Conservation (phyloP, 2,797 vertebrate genomes). For the Cuniculus paca region DNA sequence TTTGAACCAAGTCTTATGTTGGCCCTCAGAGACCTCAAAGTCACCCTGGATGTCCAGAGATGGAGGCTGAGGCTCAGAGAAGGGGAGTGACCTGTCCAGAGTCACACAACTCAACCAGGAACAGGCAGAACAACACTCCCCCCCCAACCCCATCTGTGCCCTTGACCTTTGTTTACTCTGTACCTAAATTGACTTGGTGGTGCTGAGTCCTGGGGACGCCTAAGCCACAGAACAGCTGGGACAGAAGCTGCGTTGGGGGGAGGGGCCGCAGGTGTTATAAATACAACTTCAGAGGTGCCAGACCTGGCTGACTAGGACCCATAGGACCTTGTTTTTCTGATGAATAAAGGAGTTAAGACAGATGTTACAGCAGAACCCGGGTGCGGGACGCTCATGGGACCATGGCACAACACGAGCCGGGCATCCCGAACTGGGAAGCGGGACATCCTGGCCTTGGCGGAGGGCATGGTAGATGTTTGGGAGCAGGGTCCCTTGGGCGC, state of each 20-base stretch:
- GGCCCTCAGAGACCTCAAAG: background rate
- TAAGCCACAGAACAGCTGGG: background rate
- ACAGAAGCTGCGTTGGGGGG: background rate
- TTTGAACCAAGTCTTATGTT: background rate
- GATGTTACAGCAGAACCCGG: background rate
- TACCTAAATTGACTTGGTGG: background rate
- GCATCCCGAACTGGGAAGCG: background rate
- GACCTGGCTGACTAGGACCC: background rate
- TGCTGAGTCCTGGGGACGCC: background rate
- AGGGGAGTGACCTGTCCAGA: background rate
- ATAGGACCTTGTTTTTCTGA: background rate
- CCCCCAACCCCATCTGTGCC: background rate
- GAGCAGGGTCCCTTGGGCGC: background rate
- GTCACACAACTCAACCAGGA: background rate
- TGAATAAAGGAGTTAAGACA: background rate
- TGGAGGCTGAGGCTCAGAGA: conserved; percentile 24
- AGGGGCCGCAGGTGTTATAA: background rate
- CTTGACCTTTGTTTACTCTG: background rate
- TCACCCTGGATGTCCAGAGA: background rate
- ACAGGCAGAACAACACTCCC: background rate
- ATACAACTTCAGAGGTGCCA: background rate
- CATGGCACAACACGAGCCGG: background rate
- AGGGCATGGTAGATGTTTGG: background rate
- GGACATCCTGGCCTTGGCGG: background rate
- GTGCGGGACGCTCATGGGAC: background rate